These are phyloP conservation scores for Rhineura floridana DNA, from an alignment of 2,113 vertebrate genomes.

Conservation along the genomic window DNA sequence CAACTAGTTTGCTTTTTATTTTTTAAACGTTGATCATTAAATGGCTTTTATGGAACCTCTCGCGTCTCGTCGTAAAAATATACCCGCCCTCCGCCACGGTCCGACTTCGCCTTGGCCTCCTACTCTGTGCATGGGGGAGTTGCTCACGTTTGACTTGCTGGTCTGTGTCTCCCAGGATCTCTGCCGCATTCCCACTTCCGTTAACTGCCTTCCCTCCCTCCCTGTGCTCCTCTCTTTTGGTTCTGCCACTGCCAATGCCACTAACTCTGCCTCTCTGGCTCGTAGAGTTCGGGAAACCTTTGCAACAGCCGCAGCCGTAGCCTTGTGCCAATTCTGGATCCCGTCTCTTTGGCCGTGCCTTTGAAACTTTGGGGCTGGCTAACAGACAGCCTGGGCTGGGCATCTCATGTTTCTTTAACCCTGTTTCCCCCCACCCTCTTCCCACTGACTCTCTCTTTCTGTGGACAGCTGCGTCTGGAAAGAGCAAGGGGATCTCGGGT, in stretches of 20 bases:
- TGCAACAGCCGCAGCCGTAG: too few species aligned
- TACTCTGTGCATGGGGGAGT: slow-evolving; percentile 7
- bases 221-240: neutral
- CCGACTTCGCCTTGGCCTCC: slow-evolving; percentile 3
- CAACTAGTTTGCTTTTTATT: neutral
- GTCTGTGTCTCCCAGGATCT: neutral
- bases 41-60: slow-evolving; percentile 32
- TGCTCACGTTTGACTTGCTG: neutral
- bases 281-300: neutral
- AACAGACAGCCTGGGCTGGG: neutral
- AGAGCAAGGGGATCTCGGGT: neutral
- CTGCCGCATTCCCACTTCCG: neutral
- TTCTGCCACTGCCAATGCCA: neutral
- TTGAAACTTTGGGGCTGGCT: neutral
- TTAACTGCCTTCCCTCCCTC: neutral
- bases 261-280: neutral
- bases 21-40: slow-evolving; percentile 28
- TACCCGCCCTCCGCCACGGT: neutral
- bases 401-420: neutral
- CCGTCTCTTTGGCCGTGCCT: neutral
- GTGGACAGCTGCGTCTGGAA: slow-evolving; percentile 28
- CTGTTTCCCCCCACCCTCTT: neutral
- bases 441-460: slow-evolving; percentile 19
- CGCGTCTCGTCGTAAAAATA: slow-evolving; percentile 16
- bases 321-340: neutral